Conservation (phyloP, 2,113 vertebrate genomes). For the Epinephelus fuscoguttatus region DNA sequence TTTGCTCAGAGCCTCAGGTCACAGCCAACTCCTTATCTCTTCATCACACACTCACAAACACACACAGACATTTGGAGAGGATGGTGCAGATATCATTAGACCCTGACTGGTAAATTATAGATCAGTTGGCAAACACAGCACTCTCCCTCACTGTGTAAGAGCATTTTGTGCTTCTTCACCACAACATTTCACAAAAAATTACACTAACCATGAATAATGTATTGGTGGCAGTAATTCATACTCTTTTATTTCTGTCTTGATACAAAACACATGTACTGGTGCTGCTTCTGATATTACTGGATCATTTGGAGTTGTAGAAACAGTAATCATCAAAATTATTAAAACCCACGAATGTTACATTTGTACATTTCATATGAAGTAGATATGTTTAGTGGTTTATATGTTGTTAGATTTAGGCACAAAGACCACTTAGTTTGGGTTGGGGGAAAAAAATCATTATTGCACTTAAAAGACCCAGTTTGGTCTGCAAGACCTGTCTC, state of each 20-base stretch:
- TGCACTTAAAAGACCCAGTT: no score
- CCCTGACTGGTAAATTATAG: constrained; percentile 63
- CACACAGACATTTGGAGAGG: constrained; percentile 15
- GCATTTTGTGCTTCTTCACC: constrained; percentile 29
- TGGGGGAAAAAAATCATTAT: no score
- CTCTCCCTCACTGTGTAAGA: background rate
- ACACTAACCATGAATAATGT: constrained; percentile 49
- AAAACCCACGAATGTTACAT: background rate
- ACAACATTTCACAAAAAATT: constrained; percentile 31
- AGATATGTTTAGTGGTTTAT: no score
- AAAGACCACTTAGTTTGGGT: no score
- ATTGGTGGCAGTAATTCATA: constrained; percentile 8
- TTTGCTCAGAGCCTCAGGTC: background rate
- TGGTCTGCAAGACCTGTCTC: no score
- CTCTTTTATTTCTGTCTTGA: constrained; percentile 4
- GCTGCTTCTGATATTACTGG: background rate
- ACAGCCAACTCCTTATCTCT: background rate
- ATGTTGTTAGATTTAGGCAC: no score
- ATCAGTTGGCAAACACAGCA: constrained; percentile 48
- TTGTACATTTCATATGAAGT: no score
- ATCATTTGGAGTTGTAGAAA: constrained; percentile 6
- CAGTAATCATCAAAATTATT: constrained; percentile 7
- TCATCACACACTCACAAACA: background rate
- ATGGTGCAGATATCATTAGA: constrained; percentile 42
- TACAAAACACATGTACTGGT: background rate